Conservation (phyloP, 2,888 invertebrate species). For the Bimastos eiseni region DNA sequence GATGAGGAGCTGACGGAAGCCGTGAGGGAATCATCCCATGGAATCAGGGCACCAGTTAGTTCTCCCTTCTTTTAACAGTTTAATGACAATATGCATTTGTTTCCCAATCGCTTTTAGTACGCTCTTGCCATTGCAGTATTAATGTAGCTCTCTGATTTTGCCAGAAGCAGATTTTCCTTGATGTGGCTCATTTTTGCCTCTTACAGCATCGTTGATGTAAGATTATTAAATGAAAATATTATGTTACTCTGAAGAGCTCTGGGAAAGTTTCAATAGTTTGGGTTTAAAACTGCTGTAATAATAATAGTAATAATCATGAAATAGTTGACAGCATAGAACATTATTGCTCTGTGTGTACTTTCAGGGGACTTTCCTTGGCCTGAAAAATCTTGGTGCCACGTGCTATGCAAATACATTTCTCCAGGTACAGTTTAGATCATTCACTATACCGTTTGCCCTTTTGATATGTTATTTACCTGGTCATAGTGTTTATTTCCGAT, state of each 20-base stretch:
- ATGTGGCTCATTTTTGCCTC: no score
- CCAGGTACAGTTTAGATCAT: slow-evolving; percentile 48
- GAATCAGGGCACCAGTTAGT: slow-evolving; percentile 48
- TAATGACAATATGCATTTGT: no score
- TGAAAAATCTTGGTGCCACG: slow-evolving; percentile 71
- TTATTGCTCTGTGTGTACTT: slow-evolving; percentile 7
- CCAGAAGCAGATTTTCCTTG: no score
- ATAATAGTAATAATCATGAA: neutral
- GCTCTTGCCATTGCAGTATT: no score
- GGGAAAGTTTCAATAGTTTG: no score
- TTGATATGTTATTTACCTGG: neutral
- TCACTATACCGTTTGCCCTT: neutral
- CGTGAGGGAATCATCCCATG: slow-evolving; percentile 49
- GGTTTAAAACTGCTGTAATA: no score
- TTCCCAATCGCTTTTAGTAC: no score
- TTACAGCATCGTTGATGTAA: no score
- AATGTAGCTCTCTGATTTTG: no score
- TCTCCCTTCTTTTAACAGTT: neutral
- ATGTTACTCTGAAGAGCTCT: no score
- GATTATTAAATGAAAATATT: neutral
- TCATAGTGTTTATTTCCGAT: neutral
- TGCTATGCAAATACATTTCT: slow-evolving; percentile 72
- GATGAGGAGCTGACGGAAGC: slow-evolving; percentile 61
- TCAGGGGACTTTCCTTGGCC: slow-evolving; percentile 65
- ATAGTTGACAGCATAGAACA: neutral